A percentile compares a stretch with the other conserved stretches of the same genome.
These are phyloP conservation scores for Aeoliscus strigatus DNA, from an alignment of 2,797 vertebrate genomes.

Conservation along the genomic window DNA sequence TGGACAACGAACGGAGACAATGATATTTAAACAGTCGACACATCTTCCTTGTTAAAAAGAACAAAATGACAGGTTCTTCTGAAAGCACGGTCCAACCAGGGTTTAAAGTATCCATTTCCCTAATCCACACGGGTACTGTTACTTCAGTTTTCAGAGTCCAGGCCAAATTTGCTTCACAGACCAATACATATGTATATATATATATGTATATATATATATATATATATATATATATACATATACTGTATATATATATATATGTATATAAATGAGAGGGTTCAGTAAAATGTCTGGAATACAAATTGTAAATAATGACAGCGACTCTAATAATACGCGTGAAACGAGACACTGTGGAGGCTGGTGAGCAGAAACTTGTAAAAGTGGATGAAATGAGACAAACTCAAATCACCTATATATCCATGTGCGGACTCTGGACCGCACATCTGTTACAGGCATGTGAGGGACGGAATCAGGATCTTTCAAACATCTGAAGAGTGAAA, in stretches of 20 bases:
- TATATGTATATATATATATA: no score
- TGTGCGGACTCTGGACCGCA: constrained; percentile 18
- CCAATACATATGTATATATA: constrained; percentile 23
- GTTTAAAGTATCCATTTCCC: constrained; percentile 47
- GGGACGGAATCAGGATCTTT: constrained; percentile 24
- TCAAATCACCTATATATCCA: constrained; percentile 30
- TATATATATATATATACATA: no score
- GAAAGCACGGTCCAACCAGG: constrained; percentile 25
- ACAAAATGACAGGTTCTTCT: constrained; percentile 43
- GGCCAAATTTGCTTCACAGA: constrained; percentile 23
- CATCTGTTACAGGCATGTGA: constrained; percentile 44
- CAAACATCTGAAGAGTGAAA: constrained; percentile 21
- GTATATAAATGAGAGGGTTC: constrained; percentile 45
- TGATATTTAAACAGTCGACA: constrained; percentile 59
- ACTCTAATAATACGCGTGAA: constrained; percentile 39
- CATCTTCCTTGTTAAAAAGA: constrained; percentile 59
- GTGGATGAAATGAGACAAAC: constrained; percentile 32
- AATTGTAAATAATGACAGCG: constrained; percentile 52
- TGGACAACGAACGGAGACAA: constrained; percentile 50
- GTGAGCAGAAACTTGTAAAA: constrained; percentile 37
- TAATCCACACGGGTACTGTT: constrained; percentile 54
- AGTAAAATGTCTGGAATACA: constrained; percentile 59
- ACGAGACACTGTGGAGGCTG: constrained; percentile 23
- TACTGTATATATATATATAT: no score
- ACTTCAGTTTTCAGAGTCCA: constrained; percentile 36